phyloP scores from a whole-genome alignment of 2,888 invertebrate genomes.

The Adela reaumurella region DNA sequence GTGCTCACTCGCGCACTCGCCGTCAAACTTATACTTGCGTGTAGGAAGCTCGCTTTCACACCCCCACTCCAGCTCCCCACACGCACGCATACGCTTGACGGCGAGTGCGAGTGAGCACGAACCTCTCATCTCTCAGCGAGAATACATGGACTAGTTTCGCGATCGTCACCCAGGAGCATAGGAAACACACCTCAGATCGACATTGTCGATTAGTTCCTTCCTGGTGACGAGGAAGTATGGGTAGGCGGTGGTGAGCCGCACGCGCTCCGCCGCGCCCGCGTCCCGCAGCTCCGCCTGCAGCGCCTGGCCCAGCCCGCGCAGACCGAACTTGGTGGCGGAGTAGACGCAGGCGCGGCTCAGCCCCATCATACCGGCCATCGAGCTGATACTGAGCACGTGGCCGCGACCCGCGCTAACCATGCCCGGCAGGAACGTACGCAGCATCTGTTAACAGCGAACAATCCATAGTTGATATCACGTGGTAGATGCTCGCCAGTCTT shows the following conservation, averaged over 20 bases:
- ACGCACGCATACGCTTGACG: too few relatives aligned
- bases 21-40: too few relatives aligned
- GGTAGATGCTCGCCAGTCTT: too few relatives aligned
- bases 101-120: too few relatives aligned
- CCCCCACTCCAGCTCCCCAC: too few relatives aligned
- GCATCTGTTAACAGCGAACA: too few relatives aligned
- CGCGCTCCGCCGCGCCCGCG: slow-evolving; percentile 1
- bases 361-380: slow-evolving; percentile 20
- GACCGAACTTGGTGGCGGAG: slow-evolving; percentile 38
- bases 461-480: too few relatives aligned
- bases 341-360: slow-evolving; percentile 26
- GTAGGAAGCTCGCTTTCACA: too few relatives aligned
- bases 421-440: slow-evolving; percentile 32
- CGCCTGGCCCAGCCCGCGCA: slow-evolving; percentile 33
- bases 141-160: too few relatives aligned
- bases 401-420: slow-evolving; percentile 36
- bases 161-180: too few relatives aligned
- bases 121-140: too few relatives aligned
- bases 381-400: slow-evolving; percentile 39
- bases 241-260: slow-evolving; percentile 22
- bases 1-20: too few relatives aligned
- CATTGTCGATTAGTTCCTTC: slow-evolving; percentile 26
- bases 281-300: slow-evolving; percentile 10
- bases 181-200: slow-evolving; percentile 17
- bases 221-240: slow-evolving; percentile 36